Conservation (phyloP, 2,888 invertebrate genomes). For the Hoplodrina blanda region DNA sequence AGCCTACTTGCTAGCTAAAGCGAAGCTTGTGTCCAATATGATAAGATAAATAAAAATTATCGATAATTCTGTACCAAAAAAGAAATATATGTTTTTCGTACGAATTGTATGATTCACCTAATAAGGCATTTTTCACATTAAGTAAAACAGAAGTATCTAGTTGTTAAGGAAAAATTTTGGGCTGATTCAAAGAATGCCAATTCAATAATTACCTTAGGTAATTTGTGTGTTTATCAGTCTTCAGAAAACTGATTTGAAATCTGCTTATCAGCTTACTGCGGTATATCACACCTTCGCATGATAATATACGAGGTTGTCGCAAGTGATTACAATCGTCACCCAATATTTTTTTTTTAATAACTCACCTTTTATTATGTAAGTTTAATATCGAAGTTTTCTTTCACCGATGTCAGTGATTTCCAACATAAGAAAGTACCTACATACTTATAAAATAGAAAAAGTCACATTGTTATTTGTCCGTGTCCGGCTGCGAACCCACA, state of each 20-base stretch:
- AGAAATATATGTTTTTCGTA: constrained; percentile 33
- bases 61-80: constrained; percentile 54
- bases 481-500: too few species aligned
- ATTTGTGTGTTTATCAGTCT: constrained; percentile 17
- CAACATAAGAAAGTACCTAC: too few species aligned
- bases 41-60: constrained; percentile 60
- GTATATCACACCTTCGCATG: constrained; percentile 19
- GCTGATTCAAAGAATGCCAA: neutral
- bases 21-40: constrained; percentile 34
- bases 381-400: too few species aligned
- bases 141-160: neutral
- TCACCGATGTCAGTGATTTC: too few species aligned
- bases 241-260: constrained; percentile 43
- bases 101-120: constrained; percentile 39
- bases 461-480: too few species aligned
- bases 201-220: constrained; percentile 4
- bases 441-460: too few species aligned
- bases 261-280: neutral
- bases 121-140: constrained; percentile 13
- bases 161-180: constrained; percentile 16
- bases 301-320: constrained; percentile 1
- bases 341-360: constrained; percentile 3
- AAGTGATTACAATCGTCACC: constrained; percentile 7
- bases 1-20: constrained; percentile 43
- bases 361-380: neutral